Percentiles rank a stretch among this genome's conserved stretches.
These are phyloP conservation scores for Chrysotoxum bicinctum DNA, from an alignment of 2,888 invertebrate species.

Conservation along the genomic window DNA sequence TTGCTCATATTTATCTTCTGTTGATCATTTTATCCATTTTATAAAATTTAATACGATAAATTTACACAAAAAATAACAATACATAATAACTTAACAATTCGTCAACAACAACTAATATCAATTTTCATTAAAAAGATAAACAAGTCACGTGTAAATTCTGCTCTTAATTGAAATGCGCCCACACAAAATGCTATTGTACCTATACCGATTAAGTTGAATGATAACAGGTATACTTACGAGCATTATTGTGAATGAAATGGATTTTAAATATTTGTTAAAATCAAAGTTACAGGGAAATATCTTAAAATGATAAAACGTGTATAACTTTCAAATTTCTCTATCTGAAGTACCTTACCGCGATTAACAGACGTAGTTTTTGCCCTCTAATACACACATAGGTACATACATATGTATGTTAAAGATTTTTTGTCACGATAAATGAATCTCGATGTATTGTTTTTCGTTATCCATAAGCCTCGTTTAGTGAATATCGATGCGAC, in stretches of 20 bases:
- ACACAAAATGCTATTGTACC: too few species aligned
- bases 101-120: too few species aligned
- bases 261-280: neutral
- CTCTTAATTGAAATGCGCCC: too few species aligned
- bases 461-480: neutral
- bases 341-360: neutral
- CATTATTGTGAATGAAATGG: neutral
- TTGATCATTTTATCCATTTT: too few species aligned
- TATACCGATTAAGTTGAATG: too few species aligned
- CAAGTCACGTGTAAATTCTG: too few species aligned
- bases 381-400: neutral
- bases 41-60: too few species aligned
- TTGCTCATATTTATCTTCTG: too few species aligned
- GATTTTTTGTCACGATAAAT: neutral
- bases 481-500: conserved; percentile 18
- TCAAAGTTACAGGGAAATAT: neutral
- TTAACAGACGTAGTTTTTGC: neutral
- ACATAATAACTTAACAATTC: too few species aligned
- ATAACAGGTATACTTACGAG: too few species aligned
- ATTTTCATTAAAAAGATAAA: too few species aligned
- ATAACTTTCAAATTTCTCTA: neutral
- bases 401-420: neutral
- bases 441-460: neutral
- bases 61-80: too few species aligned
- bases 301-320: neutral